Base-by-base conservation (phyloP, 2,888 invertebrate species). In the Erebia aethiops region DNA sequence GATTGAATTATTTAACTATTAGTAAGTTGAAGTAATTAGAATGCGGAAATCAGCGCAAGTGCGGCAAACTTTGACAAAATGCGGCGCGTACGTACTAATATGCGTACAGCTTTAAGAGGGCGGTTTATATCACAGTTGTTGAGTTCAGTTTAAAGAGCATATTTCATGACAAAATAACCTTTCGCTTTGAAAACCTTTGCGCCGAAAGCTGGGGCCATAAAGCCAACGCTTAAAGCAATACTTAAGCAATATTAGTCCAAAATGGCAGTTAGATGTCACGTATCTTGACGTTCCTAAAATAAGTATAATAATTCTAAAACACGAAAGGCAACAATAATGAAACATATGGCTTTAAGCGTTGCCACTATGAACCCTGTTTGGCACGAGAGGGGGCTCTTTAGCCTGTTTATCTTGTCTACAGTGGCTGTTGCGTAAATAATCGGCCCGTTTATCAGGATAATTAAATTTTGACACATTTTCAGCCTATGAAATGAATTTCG, bases 121-220 rank as follows among this genome's bases (percentile, higher is more conserved):
- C 62, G 62, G 62, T 21, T 62, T 62, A 62, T 56, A 56, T 43
- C 21, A 18, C 43, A 43, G 66, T 66, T 65, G 54, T 56, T 66
- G 52, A 66, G 66, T 66, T 57, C 41, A 57, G 66, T 66, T 56
- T 66, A 66, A 66, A 66, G 66, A 66, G 56, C 56, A 57, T 66
- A 66, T 66, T 66, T 66, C 56, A 66, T 66, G 43, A 56, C 54
- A 46, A 56, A 57, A 66, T 56, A 56, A 66, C 66, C 66, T 66
- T 46, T 62, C 62, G 62, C 49, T 49, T 62, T 46, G 49, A 21
- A 49, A 62, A 62, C 49, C 62, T 62, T 62, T 62, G 62, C 62
- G 14, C 46, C 62, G 14, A 62, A 46, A 62, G 49, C 62, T 62
- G 35, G 35, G 35, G 7, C 35, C 35, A 35, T 35, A 35, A 0